Conservation (phyloP, 2,797 vertebrate genomes). For the Champsocephalus esox region DNA sequence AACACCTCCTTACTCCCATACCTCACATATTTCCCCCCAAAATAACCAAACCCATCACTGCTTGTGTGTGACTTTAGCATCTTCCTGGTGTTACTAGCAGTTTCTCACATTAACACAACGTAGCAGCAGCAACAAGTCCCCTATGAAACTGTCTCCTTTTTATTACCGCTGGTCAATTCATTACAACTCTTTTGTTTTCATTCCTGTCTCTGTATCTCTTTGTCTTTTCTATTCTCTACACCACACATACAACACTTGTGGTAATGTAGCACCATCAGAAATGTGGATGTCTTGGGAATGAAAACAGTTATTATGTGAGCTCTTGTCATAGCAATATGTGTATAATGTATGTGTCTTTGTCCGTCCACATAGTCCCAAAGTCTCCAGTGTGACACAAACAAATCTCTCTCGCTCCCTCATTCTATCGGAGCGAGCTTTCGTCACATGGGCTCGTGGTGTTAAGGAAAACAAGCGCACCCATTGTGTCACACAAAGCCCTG, state of each 20-base stretch:
- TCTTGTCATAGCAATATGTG: not conserved
- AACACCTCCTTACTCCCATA: slow-evolving; percentile 17
- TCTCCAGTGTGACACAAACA: slow-evolving; percentile 83
- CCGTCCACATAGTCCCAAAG: slow-evolving; percentile 55
- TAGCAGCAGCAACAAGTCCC: slow-evolving; percentile 36
- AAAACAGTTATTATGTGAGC: slow-evolving; percentile 23
- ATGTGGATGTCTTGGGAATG: slow-evolving; percentile 32
- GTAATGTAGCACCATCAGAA: slow-evolving; percentile 42
- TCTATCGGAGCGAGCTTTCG: slow-evolving; percentile 80
- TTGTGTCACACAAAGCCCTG: slow-evolving; percentile 86
- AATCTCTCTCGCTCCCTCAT: slow-evolving; percentile 67
- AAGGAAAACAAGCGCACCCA: slow-evolving; percentile 87
- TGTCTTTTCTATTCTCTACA: slow-evolving; percentile 60
- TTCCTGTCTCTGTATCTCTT: slow-evolving; percentile 63
- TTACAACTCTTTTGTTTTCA: slow-evolving; percentile 46
- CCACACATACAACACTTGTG: slow-evolving; percentile 16
- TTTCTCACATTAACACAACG: slow-evolving; percentile 57
- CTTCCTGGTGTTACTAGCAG: slow-evolving; percentile 50
- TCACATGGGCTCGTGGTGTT: slow-evolving; percentile 85
- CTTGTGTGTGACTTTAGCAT: slow-evolving; percentile 66
- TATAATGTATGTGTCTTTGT: slow-evolving; percentile 40
- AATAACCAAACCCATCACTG: slow-evolving; percentile 63
- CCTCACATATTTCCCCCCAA: slow-evolving; percentile 2
- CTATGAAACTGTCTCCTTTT: slow-evolving; percentile 8
- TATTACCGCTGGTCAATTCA: slow-evolving; percentile 59